Evolutionary conservation across 1,140 invertebrate species (phyloP), one percentile per base, ranked within the genome.

Genomic region (Tetraneura akinire): DNA sequence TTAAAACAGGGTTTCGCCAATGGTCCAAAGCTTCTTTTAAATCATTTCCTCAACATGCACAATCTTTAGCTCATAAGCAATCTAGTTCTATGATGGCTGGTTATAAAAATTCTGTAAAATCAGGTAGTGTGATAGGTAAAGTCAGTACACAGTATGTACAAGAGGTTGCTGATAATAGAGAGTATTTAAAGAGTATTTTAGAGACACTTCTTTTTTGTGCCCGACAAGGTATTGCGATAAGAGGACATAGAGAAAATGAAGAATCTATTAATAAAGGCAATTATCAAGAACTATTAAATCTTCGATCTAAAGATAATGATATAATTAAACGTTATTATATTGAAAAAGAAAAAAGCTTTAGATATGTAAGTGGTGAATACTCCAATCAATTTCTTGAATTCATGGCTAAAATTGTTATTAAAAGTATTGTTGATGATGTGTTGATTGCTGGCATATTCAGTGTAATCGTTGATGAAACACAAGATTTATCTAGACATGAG

Each of bases 251-350:
- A 32, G 62, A 66, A 42, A 29, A 66, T 32, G 23, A 66, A 29
- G 37, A 32, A 26, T 66, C 62, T 32, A 3, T 11, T n/a, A 68
- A 68, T 47, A 68, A 37, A 42, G 64, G 32, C 0, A 68, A 68
- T 21, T 68, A 37, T 68, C 42, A 42, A 47, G 64, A 68, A 47
- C n/a, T n/a, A n/a, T n/a, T n/a, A n/a, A n/a, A n/a, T n/a, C n/a
- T n/a, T n/a, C n/a, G n/a, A n/a, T n/a, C n/a, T n/a, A n/a, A n/a
- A n/a, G n/a, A n/a, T n/a, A n/a, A n/a, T n/a, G n/a, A n/a, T n/a
- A n/a, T n/a, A n/a, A n/a, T n/a, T n/a, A n/a, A n/a, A n/a, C n/a
- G n/a, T n/a, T n/a, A n/a, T n/a, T n/a, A n/a, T n/a, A n/a, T n/a
- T n/a, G n/a, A n/a, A n/a, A n/a, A n/a, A n/a, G n/a, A n/a, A n/a